A percentile compares a stretch with the other conserved stretches of the same genome.
phyloP scores from a whole-genome alignment of 1,140 invertebrate species.

The Euura lappo region DNA sequence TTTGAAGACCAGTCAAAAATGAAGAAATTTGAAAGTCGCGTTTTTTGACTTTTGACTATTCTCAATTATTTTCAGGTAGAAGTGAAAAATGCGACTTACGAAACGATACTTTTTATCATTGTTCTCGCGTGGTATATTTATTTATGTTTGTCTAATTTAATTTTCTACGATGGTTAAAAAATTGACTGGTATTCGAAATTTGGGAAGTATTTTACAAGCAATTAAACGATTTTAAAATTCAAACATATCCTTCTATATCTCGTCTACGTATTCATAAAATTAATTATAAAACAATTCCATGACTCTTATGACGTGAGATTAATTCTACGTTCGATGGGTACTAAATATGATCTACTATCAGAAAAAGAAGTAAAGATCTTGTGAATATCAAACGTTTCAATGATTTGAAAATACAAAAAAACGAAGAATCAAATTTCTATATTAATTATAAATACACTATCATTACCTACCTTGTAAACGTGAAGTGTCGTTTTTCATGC shows the following conservation, averaged over 20 bases:
- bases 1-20: background rate
- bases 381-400: background rate
- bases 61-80: background rate
- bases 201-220: slow-evolving; percentile 2
- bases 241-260: slow-evolving; percentile 1
- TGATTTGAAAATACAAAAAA: background rate
- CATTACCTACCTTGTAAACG: background rate
- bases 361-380: background rate
- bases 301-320: background rate
- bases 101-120: background rate
- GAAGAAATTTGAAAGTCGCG: background rate
- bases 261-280: background rate
- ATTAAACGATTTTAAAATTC: slow-evolving; percentile 4
- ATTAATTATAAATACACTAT: background rate
- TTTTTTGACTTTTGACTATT: background rate
- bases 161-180: background rate
- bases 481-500: slow-evolving; percentile 3
- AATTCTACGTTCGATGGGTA: background rate
- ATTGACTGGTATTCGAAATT: slow-evolving; percentile 2
- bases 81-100: background rate
- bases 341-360: background rate
- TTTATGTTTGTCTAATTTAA: background rate
- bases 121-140: too few relatives aligned
- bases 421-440: background rate
- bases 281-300: background rate